A percentile compares a stretch with the other conserved stretches of the same genome.
phyloP scores from a whole-genome alignment of 2,113 vertebrate species.

The Ptyas mucosa region DNA sequence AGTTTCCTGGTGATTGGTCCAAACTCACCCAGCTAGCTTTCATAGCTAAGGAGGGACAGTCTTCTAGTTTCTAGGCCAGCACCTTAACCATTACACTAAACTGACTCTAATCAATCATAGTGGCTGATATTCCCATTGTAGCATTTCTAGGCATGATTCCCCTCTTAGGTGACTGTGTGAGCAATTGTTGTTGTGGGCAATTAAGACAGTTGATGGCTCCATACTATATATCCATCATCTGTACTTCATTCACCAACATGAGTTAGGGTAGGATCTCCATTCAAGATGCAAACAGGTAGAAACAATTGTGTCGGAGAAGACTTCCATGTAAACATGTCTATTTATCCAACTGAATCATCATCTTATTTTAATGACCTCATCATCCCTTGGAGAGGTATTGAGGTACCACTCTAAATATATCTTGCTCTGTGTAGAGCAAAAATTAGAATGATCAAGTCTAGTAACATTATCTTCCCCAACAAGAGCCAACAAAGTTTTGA shows the following conservation, averaged over 20 bases:
- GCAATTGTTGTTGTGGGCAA: not conserved
- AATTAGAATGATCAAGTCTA: not conserved
- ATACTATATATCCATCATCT: not conserved
- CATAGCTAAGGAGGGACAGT: too few species aligned
- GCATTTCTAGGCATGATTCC: not conserved
- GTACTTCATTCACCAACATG: too few species aligned
- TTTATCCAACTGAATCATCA: too few species aligned
- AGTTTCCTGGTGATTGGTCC: too few species aligned
- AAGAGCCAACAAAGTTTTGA: not conserved
- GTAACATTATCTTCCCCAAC: not conserved
- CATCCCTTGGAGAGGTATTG: too few species aligned
- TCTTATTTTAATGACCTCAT: too few species aligned
- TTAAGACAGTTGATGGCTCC: too few species aligned
- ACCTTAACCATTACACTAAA: too few species aligned
- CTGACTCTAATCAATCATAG: not conserved
- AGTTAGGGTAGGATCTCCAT: not conserved
- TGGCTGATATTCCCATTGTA: not conserved
- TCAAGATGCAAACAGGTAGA: not conserved
- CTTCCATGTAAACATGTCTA: not conserved
- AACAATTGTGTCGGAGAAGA: not conserved
- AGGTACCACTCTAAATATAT: too few species aligned
- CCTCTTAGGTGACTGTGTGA: not conserved
- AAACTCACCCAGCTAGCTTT: too few species aligned
- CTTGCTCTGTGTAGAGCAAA: not conserved
- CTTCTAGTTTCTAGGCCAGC: too few species aligned